Evolutionary conservation across 2,797 vertebrate species (phyloP).

Genomic region (Salarias fasciatus): DNA sequence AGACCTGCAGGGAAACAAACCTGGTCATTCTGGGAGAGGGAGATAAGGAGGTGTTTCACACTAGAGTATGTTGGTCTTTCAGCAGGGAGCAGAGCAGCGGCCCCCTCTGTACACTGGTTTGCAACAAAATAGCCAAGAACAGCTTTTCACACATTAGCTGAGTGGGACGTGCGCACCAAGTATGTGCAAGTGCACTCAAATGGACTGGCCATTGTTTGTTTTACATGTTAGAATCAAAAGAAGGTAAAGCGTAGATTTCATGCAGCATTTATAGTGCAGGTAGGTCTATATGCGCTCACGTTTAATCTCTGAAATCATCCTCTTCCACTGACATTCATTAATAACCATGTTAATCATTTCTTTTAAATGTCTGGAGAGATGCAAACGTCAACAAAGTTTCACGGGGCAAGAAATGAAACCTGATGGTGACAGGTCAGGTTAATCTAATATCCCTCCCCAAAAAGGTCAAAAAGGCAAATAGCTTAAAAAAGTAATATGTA

Average conservation of each 20-base stretch:
- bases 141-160: slow-evolving; percentile 54
- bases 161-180: slow-evolving; percentile 8
- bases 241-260: slow-evolving; percentile 19
- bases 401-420: too few relatives aligned
- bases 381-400: too few relatives aligned
- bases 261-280: too few relatives aligned
- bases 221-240: slow-evolving; percentile 3
- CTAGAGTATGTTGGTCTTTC: slow-evolving; percentile 63
- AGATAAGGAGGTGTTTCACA: slow-evolving; percentile 74
- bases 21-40: slow-evolving; percentile 70
- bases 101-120: slow-evolving; percentile 27
- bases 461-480: too few relatives aligned
- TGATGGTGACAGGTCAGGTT: too few relatives aligned
- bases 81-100: slow-evolving; percentile 59
- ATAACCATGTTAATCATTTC: too few relatives aligned
- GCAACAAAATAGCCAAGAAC: slow-evolving; percentile 50
- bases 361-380: too few relatives aligned
- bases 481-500: too few relatives aligned
- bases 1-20: slow-evolving; percentile 70
- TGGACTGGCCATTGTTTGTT: slow-evolving; percentile 20
- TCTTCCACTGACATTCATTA: too few relatives aligned
- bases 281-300: too few relatives aligned
- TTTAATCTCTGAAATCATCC: too few relatives aligned
- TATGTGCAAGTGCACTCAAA: slow-evolving; percentile 7
- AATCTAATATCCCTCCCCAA: too few relatives aligned